Evolutionary conservation across 2,113 vertebrate species (phyloP), one percentile per base, ranked within the genome.

Genomic region (Corythoichthys intestinalis): DNA sequence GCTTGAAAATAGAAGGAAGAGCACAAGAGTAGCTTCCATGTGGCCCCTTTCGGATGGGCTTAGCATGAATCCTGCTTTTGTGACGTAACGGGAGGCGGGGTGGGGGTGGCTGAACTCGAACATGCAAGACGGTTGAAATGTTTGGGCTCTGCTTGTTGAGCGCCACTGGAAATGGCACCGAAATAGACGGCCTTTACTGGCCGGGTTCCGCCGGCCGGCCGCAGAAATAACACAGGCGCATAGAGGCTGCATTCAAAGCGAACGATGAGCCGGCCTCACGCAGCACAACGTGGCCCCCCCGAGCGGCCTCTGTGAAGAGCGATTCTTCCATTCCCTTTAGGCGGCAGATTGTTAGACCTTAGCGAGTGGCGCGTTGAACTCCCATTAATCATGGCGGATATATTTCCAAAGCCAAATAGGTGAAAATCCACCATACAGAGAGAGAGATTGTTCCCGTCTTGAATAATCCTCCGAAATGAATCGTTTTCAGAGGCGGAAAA

Each of bases 11-110:
- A 79, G 44, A 76, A 58, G 65, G 67, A 72, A 62, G 71, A 70
- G 59, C 49, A 65, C 66, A 81, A 34, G 53, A 56, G 75, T 57
- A 65, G 68, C 20, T 28, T 28, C 20, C 20, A 8, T 8, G 41
- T 44, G 41, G 41, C 41, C 41, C 41, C 41, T 44, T 44, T 44
- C 6, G 41, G 6, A 44, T 1, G 71, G 70, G 65, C 72, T 72
- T 39, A 74, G 65, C 68, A 85, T 90, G 84, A 91, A 90, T 91
- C 76, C 70, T 61, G 67, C 85, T 78, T 88, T 87, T 91, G 88
- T 89, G 86, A 91, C 83, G 82, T 86, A 89, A 88, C 79, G 78
- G 64, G 90, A 85, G 87, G 87, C 83, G 74, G 83, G 80, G 44
- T 79, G 75, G 78, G 76, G 82, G 80, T 81, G 78, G 81, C 9